Evolutionary conservation across 2,113 vertebrate species (phyloP).

Genomic region (Anas platyrhynchos): DNA sequence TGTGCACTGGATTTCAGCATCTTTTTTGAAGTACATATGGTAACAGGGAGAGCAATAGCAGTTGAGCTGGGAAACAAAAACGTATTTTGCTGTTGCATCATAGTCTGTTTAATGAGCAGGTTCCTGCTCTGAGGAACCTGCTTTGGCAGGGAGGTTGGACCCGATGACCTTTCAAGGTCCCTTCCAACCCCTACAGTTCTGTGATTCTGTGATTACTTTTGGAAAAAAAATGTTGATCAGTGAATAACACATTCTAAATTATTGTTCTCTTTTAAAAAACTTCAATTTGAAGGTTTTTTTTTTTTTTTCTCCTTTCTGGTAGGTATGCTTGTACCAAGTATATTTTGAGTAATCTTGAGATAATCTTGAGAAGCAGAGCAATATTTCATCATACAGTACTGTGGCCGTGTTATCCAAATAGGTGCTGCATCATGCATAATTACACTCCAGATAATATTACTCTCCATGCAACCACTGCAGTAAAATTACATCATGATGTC

Average conservation of each 20-base stretch:
- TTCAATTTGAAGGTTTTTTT: background rate
- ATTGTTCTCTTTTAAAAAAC: background rate
- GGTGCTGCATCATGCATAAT: background rate
- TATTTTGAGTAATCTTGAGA: background rate
- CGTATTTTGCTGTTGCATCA: background rate
- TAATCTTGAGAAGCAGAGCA: background rate
- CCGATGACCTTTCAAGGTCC: too few species aligned
- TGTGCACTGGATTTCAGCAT: background rate
- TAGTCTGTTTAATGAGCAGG: background rate
- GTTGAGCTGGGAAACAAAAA: background rate
- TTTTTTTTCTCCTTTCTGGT: background rate
- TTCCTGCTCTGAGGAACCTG: too few species aligned
- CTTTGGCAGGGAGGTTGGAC: too few species aligned
- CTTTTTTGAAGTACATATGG: accelerated
- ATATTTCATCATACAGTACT: background rate
- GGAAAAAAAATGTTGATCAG: background rate
- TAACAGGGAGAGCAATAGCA: background rate
- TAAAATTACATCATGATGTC: background rate
- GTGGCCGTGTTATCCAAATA: background rate
- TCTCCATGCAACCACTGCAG: background rate
- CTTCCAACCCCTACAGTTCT: too few species aligned
- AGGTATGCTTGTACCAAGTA: background rate
- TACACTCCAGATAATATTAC: background rate
- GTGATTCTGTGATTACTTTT: background rate
- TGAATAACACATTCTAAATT: background rate